phyloP scores from a whole-genome alignment of 2,888 invertebrate genomes.

The Dione vanillae region DNA sequence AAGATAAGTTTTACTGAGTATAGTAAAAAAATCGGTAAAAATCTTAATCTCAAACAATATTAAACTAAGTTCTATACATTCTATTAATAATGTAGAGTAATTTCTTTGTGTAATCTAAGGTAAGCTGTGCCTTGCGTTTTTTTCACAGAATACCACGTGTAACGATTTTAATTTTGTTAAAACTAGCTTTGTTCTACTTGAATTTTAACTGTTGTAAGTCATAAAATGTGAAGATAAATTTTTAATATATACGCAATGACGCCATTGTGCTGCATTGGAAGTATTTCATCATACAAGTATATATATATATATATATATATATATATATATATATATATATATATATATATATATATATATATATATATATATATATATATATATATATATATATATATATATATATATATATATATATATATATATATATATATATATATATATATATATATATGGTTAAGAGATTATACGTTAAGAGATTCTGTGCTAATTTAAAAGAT shows the following conservation, averaged over 20 bases:
- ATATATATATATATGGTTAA: no score
- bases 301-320: no score
- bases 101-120: slow-evolving; percentile 7
- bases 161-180: slow-evolving; percentile 18
- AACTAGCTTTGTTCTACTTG: slow-evolving; percentile 4
- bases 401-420: no score
- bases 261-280: not conserved
- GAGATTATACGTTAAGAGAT: no score
- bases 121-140: not conserved
- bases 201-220: not conserved
- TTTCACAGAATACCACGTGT: not conserved
- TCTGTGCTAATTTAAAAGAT: no score
- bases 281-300: no score
- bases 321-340: no score
- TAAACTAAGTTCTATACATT: not conserved
- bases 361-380: no score
- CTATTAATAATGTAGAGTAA: slow-evolving; percentile 2
- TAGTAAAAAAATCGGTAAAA: not conserved
- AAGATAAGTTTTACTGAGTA: no score
- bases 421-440: no score
- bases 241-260: not conserved
- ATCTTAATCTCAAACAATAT: not conserved
- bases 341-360: no score
- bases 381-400: no score
- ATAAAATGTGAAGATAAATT: not conserved